Evolutionary conservation across 2,797 vertebrate species (phyloP).

Genomic region (Semotilus atromaculatus): DNA sequence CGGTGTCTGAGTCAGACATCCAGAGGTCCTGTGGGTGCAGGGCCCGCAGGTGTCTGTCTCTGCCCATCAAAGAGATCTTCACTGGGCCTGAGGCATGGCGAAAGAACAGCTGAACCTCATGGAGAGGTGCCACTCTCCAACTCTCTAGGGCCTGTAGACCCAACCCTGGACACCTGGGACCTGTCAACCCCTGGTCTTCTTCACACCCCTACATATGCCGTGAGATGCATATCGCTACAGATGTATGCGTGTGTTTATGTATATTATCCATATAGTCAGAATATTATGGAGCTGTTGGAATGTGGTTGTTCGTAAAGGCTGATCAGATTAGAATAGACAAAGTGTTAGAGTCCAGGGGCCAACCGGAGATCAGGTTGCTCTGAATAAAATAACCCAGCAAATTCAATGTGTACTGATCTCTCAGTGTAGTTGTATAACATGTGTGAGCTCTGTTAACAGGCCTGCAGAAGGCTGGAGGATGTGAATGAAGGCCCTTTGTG

Average conservation of each 20-base stretch:
- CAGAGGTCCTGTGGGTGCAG: constrained; percentile 44
- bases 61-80: constrained; percentile 56
- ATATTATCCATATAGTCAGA: constrained; percentile 43
- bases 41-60: constrained; percentile 57
- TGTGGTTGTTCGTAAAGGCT: constrained; percentile 12
- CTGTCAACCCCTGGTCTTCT: constrained; percentile 50
- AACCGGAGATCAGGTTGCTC: constrained; percentile 49
- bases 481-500: not conserved
- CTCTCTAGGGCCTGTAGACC: constrained; percentile 42
- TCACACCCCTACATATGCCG: constrained; percentile 4
- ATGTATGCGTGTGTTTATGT: constrained; percentile 18
- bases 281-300: constrained; percentile 25
- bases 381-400: constrained; percentile 53
- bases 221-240: constrained; percentile 42
- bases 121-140: constrained; percentile 35
- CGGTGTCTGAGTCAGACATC: constrained; percentile 49
- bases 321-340: constrained; percentile 50
- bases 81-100: constrained; percentile 53
- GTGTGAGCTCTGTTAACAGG: constrained; percentile 31
- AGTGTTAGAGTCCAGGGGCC: constrained; percentile 41
- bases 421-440: constrained; percentile 40
- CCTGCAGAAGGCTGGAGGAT: not conserved
- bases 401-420: constrained; percentile 48
- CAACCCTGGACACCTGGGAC: constrained; percentile 60
- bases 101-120: constrained; percentile 49